Conservation (phyloP, 2,797 vertebrate genomes). For the Ptychadena robeensis region DNA sequence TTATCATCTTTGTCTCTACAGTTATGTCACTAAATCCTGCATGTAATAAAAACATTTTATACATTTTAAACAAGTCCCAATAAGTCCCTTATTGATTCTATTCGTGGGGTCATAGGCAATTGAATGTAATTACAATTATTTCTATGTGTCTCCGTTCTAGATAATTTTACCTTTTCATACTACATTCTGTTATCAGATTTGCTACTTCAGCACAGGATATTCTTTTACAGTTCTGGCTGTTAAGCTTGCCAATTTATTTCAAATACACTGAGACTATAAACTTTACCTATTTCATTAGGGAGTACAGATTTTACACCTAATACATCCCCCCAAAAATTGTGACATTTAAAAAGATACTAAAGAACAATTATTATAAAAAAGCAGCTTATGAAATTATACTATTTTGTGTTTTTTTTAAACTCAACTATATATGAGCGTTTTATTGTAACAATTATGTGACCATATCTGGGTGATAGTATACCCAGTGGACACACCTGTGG, state of each 20-base stretch:
- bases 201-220: background rate
- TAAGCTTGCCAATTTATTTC: background rate
- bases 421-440: too few species aligned
- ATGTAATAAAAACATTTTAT: background rate
- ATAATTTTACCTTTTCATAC: background rate
- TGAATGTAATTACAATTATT: background rate
- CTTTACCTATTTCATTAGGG: background rate
- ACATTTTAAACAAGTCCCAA: background rate
- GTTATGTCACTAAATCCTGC: constrained; percentile 20
- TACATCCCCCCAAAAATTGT: background rate
- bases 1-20: constrained; percentile 1
- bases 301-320: background rate
- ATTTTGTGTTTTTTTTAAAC: too few species aligned
- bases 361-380: too few species aligned
- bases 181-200: background rate
- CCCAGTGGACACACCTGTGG: too few species aligned
- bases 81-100: background rate
- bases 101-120: background rate
- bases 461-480: too few species aligned
- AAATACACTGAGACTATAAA: background rate
- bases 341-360: background rate
- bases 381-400: too few species aligned
- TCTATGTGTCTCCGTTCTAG: background rate
- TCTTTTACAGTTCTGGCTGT: background rate
- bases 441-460: too few species aligned